A percentile compares a stretch with the other conserved stretches of the same genome.
phyloP scores from a whole-genome alignment of 2,797 vertebrate genomes.

The Mormyrops attenuatus region DNA sequence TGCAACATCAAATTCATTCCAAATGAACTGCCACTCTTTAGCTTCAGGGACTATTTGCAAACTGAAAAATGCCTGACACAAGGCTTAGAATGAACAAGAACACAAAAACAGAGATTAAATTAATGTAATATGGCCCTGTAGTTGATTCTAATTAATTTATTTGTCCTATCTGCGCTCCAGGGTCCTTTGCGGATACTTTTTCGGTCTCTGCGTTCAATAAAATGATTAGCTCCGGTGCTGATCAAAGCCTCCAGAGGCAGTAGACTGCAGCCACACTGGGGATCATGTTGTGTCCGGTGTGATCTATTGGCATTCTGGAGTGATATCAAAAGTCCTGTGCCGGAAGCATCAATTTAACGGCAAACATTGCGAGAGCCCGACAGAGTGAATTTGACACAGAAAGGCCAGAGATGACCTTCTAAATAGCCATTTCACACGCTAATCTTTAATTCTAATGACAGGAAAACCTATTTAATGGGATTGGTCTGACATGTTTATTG shows the following conservation, averaged over 20 bases:
- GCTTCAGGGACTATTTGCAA: background rate
- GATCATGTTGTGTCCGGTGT: background rate
- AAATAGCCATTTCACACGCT: constrained; percentile 5
- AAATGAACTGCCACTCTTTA: background rate
- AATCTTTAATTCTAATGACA: constrained; percentile 10
- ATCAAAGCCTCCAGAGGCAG: background rate
- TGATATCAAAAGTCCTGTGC: background rate
- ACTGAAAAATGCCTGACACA: background rate
- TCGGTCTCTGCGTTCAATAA: background rate
- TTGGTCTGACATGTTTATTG: background rate
- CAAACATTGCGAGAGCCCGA: background rate
- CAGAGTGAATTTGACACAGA: background rate
- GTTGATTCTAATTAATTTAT: background rate
- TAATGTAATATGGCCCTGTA: background rate
- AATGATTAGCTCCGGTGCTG: background rate
- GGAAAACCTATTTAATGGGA: background rate
- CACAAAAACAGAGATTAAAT: background rate
- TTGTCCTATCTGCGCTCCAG: background rate
- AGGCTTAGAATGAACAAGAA: background rate
- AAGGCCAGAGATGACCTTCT: background rate
- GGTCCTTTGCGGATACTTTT: background rate
- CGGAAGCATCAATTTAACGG: background rate
- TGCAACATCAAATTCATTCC: background rate
- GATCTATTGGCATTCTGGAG: background rate
- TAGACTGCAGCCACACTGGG: background rate